A percentile compares a stretch with the other conserved stretches of the same genome.
These are phyloP conservation scores for Pristionchus exspectatus DNA, from an alignment of 2,888 invertebrate species.

Conservation along the genomic window DNA sequence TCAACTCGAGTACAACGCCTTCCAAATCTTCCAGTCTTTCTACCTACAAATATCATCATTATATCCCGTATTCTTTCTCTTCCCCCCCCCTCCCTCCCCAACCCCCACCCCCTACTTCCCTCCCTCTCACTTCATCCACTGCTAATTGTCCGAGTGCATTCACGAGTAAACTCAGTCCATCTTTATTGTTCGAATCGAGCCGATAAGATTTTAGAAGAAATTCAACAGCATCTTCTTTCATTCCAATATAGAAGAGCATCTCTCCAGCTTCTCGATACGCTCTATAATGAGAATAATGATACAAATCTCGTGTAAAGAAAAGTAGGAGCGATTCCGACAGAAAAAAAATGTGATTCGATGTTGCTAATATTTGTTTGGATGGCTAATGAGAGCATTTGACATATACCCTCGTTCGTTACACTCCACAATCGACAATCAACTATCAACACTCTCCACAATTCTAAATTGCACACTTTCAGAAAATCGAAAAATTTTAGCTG, in stretches of 20 bases:
- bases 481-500: background rate
- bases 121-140: conserved; percentile 6
- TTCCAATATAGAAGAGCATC: conserved; percentile 25
- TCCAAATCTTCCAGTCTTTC: conserved; percentile 31
- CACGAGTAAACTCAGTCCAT: conserved; percentile 2
- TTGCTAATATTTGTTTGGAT: too few species aligned
- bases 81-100: background rate
- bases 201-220: background rate
- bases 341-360: too few species aligned
- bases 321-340: background rate
- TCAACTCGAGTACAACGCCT: background rate
- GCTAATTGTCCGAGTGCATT: background rate
- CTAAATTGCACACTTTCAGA: background rate
- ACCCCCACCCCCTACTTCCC: background rate
- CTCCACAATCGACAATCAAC: too few species aligned
- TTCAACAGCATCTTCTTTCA: conserved; percentile 21
- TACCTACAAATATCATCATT: background rate
- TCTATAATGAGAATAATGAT: background rate
- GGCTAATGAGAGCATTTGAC: too few species aligned
- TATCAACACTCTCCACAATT: too few species aligned
- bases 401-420: too few species aligned
- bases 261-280: conserved; percentile 18
- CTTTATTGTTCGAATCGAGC: background rate
- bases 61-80: background rate
- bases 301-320: background rate